Conservation (phyloP, 2,113 vertebrate genomes). For the Vulpes vulpes region DNA sequence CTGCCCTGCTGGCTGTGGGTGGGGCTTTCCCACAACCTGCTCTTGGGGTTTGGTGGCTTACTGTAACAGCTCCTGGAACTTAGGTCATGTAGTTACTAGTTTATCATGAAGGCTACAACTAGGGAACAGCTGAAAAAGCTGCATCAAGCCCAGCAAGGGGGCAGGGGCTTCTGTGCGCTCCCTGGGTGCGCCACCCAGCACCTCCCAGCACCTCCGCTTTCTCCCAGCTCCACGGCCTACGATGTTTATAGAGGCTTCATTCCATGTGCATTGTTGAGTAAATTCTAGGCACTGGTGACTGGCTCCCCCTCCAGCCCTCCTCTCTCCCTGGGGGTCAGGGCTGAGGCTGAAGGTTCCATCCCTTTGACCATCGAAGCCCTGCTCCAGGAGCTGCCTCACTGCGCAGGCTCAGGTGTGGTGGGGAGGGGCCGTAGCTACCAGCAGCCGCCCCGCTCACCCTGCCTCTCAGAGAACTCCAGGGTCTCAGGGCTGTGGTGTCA, state of each 20-base stretch:
- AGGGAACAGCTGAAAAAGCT: too few relatives aligned
- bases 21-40: not conserved
- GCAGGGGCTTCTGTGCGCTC: not conserved
- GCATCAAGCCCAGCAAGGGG: rapidly evolving
- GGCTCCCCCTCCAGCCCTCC: not conserved
- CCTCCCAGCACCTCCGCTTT: not conserved
- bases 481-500: not conserved
- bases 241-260: not conserved
- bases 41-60: not conserved
- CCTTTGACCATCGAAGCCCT: not conserved
- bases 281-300: not conserved
- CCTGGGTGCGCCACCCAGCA: not conserved
- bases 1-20: rapidly evolving
- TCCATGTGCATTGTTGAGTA: rapidly evolving
- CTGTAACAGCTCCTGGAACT: not conserved
- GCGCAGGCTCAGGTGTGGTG: not conserved
- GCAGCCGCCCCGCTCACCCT: not conserved
- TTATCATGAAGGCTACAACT: not conserved
- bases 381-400: not conserved
- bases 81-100: not conserved
- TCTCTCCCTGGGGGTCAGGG: not conserved
- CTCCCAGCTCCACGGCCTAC: rapidly evolving
- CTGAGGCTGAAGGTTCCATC: not conserved
- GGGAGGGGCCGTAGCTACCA: not conserved
- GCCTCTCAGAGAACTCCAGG: not conserved